These are phyloP conservation scores for Geococcyx californianus DNA, from an alignment of 2,113 vertebrate species.

Conservation along the genomic window DNA sequence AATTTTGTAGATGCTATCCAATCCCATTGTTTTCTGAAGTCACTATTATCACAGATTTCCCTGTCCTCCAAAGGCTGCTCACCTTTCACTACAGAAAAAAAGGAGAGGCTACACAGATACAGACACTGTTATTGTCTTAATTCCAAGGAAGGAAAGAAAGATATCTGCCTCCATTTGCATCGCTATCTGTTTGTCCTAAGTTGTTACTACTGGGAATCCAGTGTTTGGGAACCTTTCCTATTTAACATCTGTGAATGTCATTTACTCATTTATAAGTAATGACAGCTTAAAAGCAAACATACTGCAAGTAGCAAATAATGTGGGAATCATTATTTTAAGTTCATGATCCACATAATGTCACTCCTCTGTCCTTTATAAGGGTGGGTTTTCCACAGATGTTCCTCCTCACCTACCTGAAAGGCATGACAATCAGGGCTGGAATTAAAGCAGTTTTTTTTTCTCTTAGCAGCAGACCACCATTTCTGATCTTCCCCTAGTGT, in stretches of 20 bases:
- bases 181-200: background rate
- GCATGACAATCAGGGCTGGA: background rate
- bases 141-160: background rate
- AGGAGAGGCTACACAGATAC: background rate
- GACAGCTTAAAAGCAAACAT: background rate
- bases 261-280: background rate
- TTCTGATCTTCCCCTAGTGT: background rate
- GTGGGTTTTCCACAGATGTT: background rate
- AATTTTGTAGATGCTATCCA: background rate
- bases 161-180: background rate
- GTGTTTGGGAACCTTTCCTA: background rate
- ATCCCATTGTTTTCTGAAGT: accelerated
- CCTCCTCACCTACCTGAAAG: background rate
- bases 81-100: background rate
- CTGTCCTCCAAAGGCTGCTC: background rate
- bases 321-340: background rate
- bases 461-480: background rate
- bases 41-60: background rate
- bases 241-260: background rate
- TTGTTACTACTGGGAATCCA: background rate
- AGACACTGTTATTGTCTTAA: background rate
- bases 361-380: background rate
- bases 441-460: background rate
- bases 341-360: background rate
- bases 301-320: background rate